Evolutionary conservation across 1,140 invertebrate species (phyloP).

Genomic region (Ooceraea biroi): DNA sequence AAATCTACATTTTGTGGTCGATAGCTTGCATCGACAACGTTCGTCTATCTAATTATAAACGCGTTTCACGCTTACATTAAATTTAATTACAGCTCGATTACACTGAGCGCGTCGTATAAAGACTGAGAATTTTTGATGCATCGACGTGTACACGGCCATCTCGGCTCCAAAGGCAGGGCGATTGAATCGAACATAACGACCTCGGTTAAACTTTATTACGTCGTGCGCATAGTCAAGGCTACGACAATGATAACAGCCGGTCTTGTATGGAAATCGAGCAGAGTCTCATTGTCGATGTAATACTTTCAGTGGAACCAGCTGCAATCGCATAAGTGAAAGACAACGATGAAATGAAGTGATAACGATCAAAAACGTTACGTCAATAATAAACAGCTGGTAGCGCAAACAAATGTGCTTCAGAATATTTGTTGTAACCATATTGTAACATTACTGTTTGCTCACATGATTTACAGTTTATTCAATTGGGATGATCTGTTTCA

Average conservation of each 20-base stretch:
- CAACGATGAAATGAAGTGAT: background rate
- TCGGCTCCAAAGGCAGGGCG: constrained; percentile 32
- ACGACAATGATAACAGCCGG: constrained; percentile 56
- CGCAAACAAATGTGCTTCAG: too few species aligned
- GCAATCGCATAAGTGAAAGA: background rate
- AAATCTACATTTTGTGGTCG: background rate
- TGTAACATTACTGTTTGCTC: too few species aligned
- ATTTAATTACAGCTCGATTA: background rate
- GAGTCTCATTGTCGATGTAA: constrained; percentile 58
- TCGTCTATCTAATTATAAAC: background rate
- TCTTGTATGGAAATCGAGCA: constrained; percentile 69
- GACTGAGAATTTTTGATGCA: constrained; percentile 31
- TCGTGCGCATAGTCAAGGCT: constrained; percentile 64
- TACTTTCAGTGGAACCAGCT: constrained; percentile 1
- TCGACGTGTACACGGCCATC: constrained; percentile 42
- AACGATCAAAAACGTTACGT: background rate
- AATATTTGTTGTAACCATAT: too few species aligned
- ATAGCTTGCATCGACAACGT: background rate
- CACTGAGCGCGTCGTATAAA: background rate
- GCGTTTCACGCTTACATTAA: background rate
- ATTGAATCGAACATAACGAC: constrained; percentile 71
- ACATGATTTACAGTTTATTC: background rate
- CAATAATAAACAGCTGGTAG: too few species aligned
- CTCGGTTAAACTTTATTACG: constrained; percentile 73
- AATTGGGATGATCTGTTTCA: background rate